Evolutionary conservation across 2,113 vertebrate genomes (phyloP).

Genomic region (Columba janthina): DNA sequence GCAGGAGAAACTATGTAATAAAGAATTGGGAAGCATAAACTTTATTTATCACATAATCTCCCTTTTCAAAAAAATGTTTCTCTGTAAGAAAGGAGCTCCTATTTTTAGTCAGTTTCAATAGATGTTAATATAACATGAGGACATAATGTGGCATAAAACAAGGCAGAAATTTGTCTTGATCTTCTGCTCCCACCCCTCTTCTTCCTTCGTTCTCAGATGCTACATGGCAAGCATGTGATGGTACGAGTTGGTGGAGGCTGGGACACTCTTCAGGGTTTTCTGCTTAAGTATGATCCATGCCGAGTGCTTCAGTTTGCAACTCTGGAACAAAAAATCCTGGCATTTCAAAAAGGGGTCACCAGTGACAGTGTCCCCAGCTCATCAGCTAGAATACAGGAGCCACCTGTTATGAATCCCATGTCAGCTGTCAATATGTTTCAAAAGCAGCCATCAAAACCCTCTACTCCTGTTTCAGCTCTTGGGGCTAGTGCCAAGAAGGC

Average conservation of each 20-base stretch:
- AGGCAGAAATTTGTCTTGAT: not conserved
- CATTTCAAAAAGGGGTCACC: constrained; percentile 89
- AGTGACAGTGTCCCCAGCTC: constrained; percentile 59
- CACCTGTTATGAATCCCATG: constrained; percentile 89
- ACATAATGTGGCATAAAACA: not conserved
- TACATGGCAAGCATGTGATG: constrained; percentile 98
- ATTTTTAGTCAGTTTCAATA: not conserved
- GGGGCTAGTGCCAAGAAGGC: constrained; percentile 55
- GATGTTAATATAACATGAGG: not conserved
- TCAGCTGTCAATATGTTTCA: constrained; percentile 81
- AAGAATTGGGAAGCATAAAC: not conserved
- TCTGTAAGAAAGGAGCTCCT: not conserved
- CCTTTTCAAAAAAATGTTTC: not conserved
- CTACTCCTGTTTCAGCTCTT: not conserved
- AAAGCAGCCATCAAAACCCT: constrained; percentile 71
- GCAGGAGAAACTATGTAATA: not conserved
- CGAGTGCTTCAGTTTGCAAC: constrained; percentile 94
- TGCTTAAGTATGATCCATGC: constrained; percentile 93
- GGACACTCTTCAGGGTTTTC: constrained; percentile 96
- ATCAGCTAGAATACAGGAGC: constrained; percentile 58
- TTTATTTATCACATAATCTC: not conserved
- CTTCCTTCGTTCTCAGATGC: constrained; percentile 80
- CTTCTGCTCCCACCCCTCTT: not conserved
- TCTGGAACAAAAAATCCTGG: constrained; percentile 94
- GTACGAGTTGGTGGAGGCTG: constrained; percentile 97